Evolutionary conservation across 2,797 vertebrate species (phyloP), one percentile per base, ranked within the genome.

Genomic region (Ctenosaura bakeri): DNA sequence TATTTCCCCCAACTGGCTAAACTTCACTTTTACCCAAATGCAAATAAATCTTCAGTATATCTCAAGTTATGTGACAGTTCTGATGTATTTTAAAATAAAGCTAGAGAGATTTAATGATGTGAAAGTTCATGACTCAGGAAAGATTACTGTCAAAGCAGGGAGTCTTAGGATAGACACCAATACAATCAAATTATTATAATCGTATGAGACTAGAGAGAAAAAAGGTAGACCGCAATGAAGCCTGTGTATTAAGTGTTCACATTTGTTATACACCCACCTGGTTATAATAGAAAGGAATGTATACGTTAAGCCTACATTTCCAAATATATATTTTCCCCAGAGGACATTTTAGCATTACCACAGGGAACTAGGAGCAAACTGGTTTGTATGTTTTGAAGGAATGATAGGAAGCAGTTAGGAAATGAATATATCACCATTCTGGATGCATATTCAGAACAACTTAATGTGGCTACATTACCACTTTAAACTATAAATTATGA

Each of bases 121-220:
- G 95, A 95, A 96, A 97, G 96, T 96, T 96, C 95, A 96, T 95
- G 96, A 96, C 95, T 97, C 96, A 95, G 97, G 95, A 93, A 93
- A 95, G 95, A 96, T 95, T 89, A 91, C 94, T 96, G 95, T 96
- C 95, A 94, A 62, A 91, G 92, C 89, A 71, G 90, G 93, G 77
- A 78, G 92, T 95, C 94, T 96, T 90, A 94, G 94, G 95, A 96
- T 94, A 96, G 95, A 96, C 96, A 96, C 93, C 95, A 95, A 96
- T 96, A 96, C 96, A 96, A 97, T 96, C 95, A 96, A 97, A 97
- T 97, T 96, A 96, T 95, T 95, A 93, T 96, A 96, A 96, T 96
- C 94, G 81, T 90, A 95, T 94, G 95, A 96, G 92, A 94, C 94
- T 95, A 92, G 95, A 96, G 95, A 93, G n/a, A 83, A 42, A 92